Conservation (phyloP, 1,140 invertebrate species). For the Saccostrea echinata region DNA sequence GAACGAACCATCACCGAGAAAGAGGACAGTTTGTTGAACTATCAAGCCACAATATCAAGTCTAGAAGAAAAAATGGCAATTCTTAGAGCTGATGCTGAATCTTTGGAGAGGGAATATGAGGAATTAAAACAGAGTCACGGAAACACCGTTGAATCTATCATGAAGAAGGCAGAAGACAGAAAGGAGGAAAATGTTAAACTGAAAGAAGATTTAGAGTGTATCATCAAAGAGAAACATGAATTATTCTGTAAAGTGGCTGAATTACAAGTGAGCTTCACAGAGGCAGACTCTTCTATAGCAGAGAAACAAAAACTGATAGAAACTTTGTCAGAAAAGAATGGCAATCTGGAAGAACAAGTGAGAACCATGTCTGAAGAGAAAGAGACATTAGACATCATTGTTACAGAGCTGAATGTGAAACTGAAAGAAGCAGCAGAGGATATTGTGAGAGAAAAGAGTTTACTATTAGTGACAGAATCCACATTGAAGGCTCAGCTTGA, state of each 20-base stretch:
- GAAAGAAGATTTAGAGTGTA: constrained; percentile 6
- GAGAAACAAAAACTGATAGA: constrained; percentile 22
- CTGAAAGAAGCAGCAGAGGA: not conserved
- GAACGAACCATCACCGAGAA: not conserved
- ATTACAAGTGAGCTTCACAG: constrained; percentile 3
- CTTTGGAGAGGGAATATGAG: constrained; percentile 32
- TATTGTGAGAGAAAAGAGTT: constrained; percentile 17
- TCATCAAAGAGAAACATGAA: not conserved
- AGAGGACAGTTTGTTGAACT: not conserved
- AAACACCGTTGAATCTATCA: not conserved
- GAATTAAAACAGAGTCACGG: constrained; percentile 12
- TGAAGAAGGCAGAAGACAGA: not conserved
- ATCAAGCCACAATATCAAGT: not conserved
- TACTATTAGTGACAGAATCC: not conserved
- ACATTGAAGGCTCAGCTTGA: constrained; percentile 16
- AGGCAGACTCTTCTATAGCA: not conserved
- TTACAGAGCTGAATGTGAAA: constrained; percentile 13
- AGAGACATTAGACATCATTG: not conserved
- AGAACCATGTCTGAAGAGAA: not conserved
- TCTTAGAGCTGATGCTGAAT: not conserved
- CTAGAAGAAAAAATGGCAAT: constrained; percentile 21
- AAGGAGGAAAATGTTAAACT: constrained; percentile 15
- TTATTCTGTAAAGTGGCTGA: constrained; percentile 36
- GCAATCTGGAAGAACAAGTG: constrained; percentile 20
- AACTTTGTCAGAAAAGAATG: not conserved